A percentile compares a stretch with the other conserved stretches of the same genome.
Conservation (phyloP, 2,113 vertebrate species). For the Pedionomus torquatus region DNA sequence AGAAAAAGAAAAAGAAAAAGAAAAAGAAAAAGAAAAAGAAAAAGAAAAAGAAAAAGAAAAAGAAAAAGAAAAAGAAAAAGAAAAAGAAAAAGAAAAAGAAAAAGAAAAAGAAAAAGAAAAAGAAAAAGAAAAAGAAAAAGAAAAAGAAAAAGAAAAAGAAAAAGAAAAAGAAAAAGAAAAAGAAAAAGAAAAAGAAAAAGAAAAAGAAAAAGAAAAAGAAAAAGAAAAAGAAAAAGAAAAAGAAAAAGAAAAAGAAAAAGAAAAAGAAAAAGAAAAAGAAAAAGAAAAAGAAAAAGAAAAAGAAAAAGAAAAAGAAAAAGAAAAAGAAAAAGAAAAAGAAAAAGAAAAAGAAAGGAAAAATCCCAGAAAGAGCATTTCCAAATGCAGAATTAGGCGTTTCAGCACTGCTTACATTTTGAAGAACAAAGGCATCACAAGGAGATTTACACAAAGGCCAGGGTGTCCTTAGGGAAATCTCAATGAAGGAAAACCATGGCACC, state of each 20-base stretch:
- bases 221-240: not conserved
- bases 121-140: not conserved
- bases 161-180: not conserved
- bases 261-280: not conserved
- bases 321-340: not conserved
- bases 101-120: not conserved
- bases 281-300: not conserved
- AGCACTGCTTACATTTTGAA: slow-evolving; percentile 4
- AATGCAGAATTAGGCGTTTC: not conserved
- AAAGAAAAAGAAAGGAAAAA: not conserved
- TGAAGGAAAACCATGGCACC: not conserved
- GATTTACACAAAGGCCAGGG: slow-evolving; percentile 10
- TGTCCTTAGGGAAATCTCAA: not conserved
- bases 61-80: not conserved
- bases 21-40: not conserved
- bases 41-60: not conserved
- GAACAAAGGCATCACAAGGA: not conserved
- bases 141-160: not conserved
- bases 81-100: not conserved
- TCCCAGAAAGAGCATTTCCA: not conserved
- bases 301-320: not conserved
- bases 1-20: not conserved
- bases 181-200: not conserved
- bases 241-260: not conserved
- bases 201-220: not conserved